Evolutionary conservation across 2,797 vertebrate species (phyloP).

Genomic region (Salmo trutta): DNA sequence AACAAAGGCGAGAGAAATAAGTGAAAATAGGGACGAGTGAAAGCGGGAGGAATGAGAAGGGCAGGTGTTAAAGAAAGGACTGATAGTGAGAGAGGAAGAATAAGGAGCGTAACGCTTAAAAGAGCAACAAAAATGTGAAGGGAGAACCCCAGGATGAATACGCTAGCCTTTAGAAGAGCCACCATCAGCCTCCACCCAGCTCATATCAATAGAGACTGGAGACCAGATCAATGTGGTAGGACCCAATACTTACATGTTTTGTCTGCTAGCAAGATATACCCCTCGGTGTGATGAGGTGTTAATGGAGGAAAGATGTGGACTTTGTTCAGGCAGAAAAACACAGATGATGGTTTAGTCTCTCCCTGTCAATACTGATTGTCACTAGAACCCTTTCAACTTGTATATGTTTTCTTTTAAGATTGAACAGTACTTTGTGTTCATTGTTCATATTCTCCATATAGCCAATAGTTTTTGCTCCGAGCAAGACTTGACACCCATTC

Average conservation of each 20-base stretch:
- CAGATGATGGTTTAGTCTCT: background rate
- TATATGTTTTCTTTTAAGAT: background rate
- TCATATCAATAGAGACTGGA: constrained; percentile 4
- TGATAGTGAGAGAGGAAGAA: background rate
- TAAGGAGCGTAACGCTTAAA: background rate
- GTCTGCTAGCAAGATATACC: constrained; percentile 2
- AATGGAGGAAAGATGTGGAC: constrained; percentile 11
- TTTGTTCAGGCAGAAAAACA: background rate
- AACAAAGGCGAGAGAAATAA: background rate
- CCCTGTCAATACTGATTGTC: background rate
- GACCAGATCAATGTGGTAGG: constrained; percentile 22
- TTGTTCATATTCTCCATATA: background rate
- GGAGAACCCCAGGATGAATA: background rate
- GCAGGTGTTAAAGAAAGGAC: background rate
- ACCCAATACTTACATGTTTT: constrained; percentile 14
- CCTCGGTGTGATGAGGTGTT: background rate
- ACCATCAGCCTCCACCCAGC: background rate
- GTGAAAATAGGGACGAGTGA: constrained; percentile 4
- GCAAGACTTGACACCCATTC: background rate
- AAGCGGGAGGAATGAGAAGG: background rate
- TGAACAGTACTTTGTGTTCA: background rate
- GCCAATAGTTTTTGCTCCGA: background rate
- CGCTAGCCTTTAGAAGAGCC: constrained; percentile 32
- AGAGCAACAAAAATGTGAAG: background rate
- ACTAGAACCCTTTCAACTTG: background rate